Evolutionary conservation across 2,797 vertebrate species (phyloP).

Genomic region (Gallinago solitaria): DNA sequence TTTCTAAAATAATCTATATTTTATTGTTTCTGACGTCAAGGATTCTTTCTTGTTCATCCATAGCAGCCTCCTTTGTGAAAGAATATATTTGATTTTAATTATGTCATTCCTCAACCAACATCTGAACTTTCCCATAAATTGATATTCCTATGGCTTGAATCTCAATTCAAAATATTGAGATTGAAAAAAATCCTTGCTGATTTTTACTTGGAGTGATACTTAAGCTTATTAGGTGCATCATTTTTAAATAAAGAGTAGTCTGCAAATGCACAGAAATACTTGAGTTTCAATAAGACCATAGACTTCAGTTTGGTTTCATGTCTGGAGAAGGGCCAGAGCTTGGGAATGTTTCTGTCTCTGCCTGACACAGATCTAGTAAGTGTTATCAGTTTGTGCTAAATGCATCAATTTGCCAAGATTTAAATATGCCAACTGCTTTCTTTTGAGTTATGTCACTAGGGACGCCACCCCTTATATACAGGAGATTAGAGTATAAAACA

Average conservation of each 20-base stretch:
- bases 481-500: not conserved
- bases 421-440: not conserved
- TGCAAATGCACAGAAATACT: not conserved
- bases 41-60: not conserved
- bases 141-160: not conserved
- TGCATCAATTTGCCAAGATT: not conserved
- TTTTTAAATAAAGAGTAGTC: not conserved
- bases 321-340: not conserved
- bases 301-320: not conserved
- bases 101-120: not conserved
- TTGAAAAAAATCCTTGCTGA: not conserved
- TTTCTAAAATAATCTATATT: not conserved
- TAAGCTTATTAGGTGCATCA: not conserved
- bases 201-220: not conserved
- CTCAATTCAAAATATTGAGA: not conserved
- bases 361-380: not conserved
- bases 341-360: not conserved
- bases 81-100: not conserved
- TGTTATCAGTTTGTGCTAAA: not conserved
- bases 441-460: not conserved
- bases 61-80: not conserved
- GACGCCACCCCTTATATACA: not conserved
- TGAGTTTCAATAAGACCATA: not conserved
- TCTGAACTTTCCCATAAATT: not conserved
- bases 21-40: not conserved